Conservation (phyloP, 2,888 invertebrate genomes). For the Tetragonula carbonaria region DNA sequence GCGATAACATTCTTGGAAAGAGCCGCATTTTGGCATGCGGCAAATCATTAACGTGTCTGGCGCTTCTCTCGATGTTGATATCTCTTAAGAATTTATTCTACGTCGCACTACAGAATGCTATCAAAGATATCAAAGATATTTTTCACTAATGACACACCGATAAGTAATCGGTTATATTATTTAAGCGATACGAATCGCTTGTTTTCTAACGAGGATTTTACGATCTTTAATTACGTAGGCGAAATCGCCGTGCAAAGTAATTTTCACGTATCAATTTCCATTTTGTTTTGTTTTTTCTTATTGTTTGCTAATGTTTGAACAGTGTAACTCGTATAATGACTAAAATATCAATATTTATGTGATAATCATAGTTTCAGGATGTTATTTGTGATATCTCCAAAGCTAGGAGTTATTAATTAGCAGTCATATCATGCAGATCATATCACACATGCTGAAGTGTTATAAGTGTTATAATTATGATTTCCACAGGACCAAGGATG, state of each 20-base stretch:
- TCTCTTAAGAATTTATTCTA: neutral
- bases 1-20: neutral
- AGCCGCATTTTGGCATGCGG: neutral
- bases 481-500: constrained; percentile 76
- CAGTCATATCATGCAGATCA: neutral
- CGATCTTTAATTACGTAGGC: neutral
- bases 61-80: neutral
- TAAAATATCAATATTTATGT: no score
- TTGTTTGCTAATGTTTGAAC: no score
- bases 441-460: neutral
- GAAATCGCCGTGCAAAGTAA: neutral
- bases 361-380: no score
- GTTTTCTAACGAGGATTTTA: neutral
- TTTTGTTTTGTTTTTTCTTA: neutral
- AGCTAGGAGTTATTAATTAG: neutral
- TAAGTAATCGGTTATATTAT: neutral
- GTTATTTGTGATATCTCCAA: neutral
- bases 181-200: neutral
- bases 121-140: neutral
- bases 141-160: neutral
- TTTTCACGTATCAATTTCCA: neutral
- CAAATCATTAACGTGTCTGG: constrained; percentile 2
- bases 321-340: no score
- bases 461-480: neutral
- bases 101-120: neutral